Base-by-base conservation (phyloP, 1,140 invertebrate species). In the Hermetia illucens region DNA sequence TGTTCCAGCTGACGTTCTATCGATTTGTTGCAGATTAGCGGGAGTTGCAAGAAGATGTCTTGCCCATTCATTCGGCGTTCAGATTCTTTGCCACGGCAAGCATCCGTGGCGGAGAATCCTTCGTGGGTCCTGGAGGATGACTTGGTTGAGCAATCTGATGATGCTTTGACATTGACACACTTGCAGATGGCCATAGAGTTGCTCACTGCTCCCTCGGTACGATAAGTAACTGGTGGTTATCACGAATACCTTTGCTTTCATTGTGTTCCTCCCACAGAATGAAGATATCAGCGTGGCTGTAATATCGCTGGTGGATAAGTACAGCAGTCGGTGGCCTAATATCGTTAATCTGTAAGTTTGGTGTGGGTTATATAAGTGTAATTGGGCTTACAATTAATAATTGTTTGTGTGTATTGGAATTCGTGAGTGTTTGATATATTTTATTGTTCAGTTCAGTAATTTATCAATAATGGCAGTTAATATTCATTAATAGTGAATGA, bases 101-200 rank as follows among this genome's bases (percentile, higher is more conserved):
- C 55, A 30, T 61, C 57, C 35, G 55, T 59, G n/a, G 49, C 45
- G 4, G 55, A 58, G 12, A 46, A 47, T 5, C 24, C 37, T n/a
- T 21, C 18, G 19, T 59, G 55, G 52, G 43, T 48, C 2, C 40
- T 60, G 21, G 57, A 61, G 39, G 58, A 61, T 25, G 57, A 59
- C 33, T 21, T 41, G 13, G 52, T 53, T 36, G 39, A 49, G 15
- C 43, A 13, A n/a, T 21, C 57, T 10, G 54, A 51, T 19, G 58
- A 61, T 49, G 58, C 58, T 3, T 40, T 61, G 32, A 58, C 57
- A 20, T 44, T 72, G 42, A 71, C 66, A 45, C 62, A 72, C 51
- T 53, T 72, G 36, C 70, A 70, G 40, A 67, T 69, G 49, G 70
- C 70, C 17, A 56, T 72, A 36, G 68, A 71, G 48, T 57, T 72